phyloP scores from a whole-genome alignment of 37 sponge, comb jelly and placozoan genomes.

The Agelas oroides region DNA sequence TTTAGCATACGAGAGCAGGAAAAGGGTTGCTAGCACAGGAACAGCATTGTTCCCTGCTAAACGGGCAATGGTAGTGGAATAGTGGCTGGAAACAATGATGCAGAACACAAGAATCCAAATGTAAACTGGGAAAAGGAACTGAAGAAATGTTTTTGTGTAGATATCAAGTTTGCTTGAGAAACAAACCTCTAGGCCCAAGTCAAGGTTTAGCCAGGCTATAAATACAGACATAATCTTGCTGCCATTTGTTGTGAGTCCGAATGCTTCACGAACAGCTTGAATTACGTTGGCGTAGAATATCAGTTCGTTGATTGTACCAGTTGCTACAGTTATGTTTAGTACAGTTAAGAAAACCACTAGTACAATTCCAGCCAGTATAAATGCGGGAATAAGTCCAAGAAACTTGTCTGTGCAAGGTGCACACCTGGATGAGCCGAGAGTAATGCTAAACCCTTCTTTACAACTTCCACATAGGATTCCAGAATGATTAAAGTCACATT shows the following conservation, averaged over 20 bases:
- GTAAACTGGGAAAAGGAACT: constrained; percentile 20
- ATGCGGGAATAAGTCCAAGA: not conserved
- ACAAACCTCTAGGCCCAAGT: constrained; percentile 5
- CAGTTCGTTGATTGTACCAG: not conserved
- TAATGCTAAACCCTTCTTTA: not conserved
- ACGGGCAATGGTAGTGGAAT: not conserved
- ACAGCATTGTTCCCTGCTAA: not conserved
- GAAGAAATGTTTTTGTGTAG: not conserved
- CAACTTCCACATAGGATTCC: constrained; percentile 4
- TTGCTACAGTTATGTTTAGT: not conserved
- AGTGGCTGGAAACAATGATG: not conserved
- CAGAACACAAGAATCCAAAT: not conserved
- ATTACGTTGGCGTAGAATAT: not conserved
- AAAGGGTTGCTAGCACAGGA: not conserved
- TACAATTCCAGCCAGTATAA: not conserved
- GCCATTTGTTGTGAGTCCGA: not conserved
- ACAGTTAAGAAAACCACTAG: not conserved
- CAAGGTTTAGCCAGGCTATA: constrained; percentile 4
- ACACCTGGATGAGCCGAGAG: not conserved
- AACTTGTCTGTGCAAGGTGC: not conserved
- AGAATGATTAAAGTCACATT: constrained; percentile 10
- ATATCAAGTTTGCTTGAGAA: not conserved
- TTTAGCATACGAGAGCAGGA: constrained; percentile 9
- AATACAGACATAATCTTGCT: not conserved
- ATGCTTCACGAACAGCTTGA: not conserved